Conservation (phyloP, 2,113 vertebrate genomes). For the Saccopteryx leptura region DNA sequence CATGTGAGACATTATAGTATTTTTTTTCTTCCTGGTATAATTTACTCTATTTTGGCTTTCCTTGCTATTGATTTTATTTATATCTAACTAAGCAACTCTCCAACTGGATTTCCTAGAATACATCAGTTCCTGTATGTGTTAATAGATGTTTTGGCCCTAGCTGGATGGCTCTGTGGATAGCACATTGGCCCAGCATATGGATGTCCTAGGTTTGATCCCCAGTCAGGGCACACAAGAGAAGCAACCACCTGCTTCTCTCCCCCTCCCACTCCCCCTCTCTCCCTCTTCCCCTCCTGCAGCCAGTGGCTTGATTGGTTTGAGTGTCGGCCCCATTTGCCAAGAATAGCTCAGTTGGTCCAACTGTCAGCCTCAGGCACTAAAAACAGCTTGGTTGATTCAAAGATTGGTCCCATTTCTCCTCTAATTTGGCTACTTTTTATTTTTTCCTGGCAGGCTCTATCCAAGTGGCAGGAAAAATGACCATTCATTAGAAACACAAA, state of each 20-base stretch:
- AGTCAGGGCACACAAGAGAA: too few relatives aligned
- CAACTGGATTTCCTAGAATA: not conserved
- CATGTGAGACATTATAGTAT: not conserved
- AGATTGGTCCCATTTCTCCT: not conserved
- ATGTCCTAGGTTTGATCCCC: too few relatives aligned
- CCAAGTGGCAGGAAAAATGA: not conserved
- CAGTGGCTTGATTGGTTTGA: too few relatives aligned
- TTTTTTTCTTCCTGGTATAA: not conserved
- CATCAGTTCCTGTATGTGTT: not conserved
- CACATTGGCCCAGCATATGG: too few relatives aligned
- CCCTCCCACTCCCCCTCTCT: too few relatives aligned
- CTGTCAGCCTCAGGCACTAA: too few relatives aligned
- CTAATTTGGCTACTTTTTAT: not conserved
- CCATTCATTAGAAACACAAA: not conserved
- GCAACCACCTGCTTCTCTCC: too few relatives aligned
- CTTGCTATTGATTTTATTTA: conserved; percentile 14
- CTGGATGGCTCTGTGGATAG: too few relatives aligned
- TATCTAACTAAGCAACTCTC: conserved; percentile 43
- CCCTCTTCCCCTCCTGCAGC: too few relatives aligned
- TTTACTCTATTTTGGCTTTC: conserved; percentile 20
- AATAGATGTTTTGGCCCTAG: not conserved
- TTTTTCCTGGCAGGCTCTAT: not conserved
- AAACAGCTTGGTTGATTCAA: too few relatives aligned
- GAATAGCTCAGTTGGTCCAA: too few relatives aligned
- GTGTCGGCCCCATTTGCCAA: too few relatives aligned